These are phyloP conservation scores for Drosophila kikkawai DNA, from an alignment of 1,140 invertebrate species.

Conservation along the genomic window DNA sequence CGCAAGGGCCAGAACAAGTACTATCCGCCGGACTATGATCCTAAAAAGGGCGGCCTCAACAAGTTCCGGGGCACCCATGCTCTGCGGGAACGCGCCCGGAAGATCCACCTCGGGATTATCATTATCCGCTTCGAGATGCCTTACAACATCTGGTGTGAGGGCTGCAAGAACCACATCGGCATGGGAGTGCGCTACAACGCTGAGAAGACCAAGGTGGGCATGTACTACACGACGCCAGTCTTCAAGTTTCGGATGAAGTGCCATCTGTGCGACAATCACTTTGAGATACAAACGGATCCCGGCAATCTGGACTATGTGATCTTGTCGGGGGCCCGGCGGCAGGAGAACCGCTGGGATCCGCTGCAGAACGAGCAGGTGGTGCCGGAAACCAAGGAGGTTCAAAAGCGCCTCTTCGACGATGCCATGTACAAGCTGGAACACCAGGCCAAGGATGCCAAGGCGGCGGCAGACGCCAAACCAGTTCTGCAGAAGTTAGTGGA, in stretches of 20 bases:
- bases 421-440: constrained; percentile 99
- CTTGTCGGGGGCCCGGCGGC: constrained; percentile 96
- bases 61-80: constrained; percentile 98
- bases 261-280: constrained; percentile 98
- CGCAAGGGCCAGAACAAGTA: constrained; percentile 99
- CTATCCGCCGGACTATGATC: constrained; percentile 99
- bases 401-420: constrained; percentile 95
- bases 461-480: constrained; percentile 90
- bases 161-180: constrained; percentile 99
- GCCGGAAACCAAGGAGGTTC: constrained; percentile 94
- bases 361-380: constrained; percentile 97
- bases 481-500: constrained; percentile 90
- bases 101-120: constrained; percentile 97
- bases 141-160: constrained; percentile 99
- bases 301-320: constrained; percentile 99
- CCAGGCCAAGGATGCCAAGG: constrained; percentile 91
- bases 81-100: constrained; percentile 96
- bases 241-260: constrained; percentile 99
- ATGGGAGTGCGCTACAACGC: constrained; percentile 98
- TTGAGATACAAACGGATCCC: constrained; percentile 99
- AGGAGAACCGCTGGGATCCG: constrained; percentile 99
- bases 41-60: constrained; percentile 93
- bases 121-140: constrained; percentile 99
- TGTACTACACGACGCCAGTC: constrained; percentile 99
- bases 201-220: constrained; percentile 99